A percentile compares a stretch with the other conserved stretches of the same genome.
These are phyloP conservation scores for Echeneis naucrates DNA, from an alignment of 2,797 vertebrate genomes.

Conservation along the genomic window DNA sequence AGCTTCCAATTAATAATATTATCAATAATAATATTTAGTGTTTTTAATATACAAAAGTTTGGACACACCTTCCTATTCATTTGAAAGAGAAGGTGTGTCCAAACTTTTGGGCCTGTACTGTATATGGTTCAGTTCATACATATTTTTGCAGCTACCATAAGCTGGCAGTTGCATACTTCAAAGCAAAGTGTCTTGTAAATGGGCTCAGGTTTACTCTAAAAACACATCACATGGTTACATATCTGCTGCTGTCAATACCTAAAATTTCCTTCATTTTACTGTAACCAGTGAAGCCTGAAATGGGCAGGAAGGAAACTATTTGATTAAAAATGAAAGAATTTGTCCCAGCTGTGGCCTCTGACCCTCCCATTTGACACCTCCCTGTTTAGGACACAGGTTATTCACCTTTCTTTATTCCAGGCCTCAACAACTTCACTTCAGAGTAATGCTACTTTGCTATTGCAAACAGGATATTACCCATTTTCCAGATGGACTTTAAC, in stretches of 20 bases:
- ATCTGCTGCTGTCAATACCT: background rate
- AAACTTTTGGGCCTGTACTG: no score
- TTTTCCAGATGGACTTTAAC: no score
- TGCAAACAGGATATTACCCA: no score
- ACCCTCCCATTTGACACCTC: conserved; percentile 71
- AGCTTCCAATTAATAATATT: no score
- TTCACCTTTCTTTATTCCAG: conserved; percentile 35
- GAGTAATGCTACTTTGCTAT: background rate
- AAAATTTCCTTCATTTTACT: conserved; percentile 15
- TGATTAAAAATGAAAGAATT: conserved; percentile 50
- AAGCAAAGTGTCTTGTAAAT: no score
- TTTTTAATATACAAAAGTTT: no score
- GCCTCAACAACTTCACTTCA: conserved; percentile 6
- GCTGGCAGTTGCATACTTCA: no score
- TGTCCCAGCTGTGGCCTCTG: conserved; percentile 47
- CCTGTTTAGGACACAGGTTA: conserved; percentile 17
- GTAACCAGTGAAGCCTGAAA: conserved; percentile 16
- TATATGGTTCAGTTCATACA: no score
- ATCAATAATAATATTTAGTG: no score
- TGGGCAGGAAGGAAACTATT: conserved; percentile 52
- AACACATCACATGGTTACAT: background rate
- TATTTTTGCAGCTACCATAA: no score
- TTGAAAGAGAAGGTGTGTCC: no score
- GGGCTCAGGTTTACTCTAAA: background rate
- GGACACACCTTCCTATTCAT: no score